Evolutionary conservation across 2,113 vertebrate species (phyloP), one percentile per base, ranked within the genome.

Genomic region (Oryzias curvinotus): DNA sequence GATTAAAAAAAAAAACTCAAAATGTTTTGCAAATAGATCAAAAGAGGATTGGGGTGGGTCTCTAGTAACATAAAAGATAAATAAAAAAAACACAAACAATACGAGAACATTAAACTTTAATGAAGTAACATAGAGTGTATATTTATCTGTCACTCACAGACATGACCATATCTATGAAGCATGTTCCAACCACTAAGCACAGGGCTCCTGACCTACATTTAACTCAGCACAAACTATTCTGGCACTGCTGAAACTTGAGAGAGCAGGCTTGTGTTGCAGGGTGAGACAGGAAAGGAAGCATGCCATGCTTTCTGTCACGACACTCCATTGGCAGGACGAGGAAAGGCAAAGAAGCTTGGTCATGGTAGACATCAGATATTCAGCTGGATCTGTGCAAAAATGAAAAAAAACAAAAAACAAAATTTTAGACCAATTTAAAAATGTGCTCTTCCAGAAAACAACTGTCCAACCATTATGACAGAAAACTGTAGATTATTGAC

Each of bases 211-310:
- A 80, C 78, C 76, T 80, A 81, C 30, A 68, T 36, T 36, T 60
- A 74, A 53, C 58, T 68, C 51, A 81, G 75, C 52, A 87, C 60
- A 70, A 71, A 81, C 61, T 80, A 77, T 77, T 74, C 36, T 77
- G 74, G 78, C 71, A 77, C 57, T 77, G 65, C 65, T 76, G 78
- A 79, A 85, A 87, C 59, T 28, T 26, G 55, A 81, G 65, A 75
- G 42, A 3, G 3, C 16, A 28, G 68, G 58, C 25, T 85, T 71
- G 54, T 19, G 68, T 82, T 81, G 46, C 75, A 75, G 55, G 62
- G 56, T 61, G 56, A 42, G 68, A 13, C 28, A 23, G 72, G 48
- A 71, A 77, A 55, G 74, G 47, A 69, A 59, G 41, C 36, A 36
- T 10, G 52, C 62, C n/a, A n/a, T 47, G 45, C n/a, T 1, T 28